These are phyloP conservation scores for Bergia puertoricense DNA, from an alignment of 92 coral and sea anemone genomes.

Conservation along the genomic window DNA sequence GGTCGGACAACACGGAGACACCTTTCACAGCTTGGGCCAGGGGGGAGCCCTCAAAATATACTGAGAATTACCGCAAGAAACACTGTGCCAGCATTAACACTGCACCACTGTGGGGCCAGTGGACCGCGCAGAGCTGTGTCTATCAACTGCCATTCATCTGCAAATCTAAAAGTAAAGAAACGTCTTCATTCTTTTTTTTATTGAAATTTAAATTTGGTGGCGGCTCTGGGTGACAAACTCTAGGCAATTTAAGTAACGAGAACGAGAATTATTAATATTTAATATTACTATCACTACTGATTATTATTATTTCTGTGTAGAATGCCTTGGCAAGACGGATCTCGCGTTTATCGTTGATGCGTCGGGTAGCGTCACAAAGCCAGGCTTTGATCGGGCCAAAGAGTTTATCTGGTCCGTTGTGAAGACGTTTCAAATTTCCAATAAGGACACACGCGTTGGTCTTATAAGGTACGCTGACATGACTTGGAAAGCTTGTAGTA, in stretches of 20 bases:
- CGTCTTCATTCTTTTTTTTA: too few species aligned
- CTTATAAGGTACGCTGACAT: slow-evolving; percentile 60
- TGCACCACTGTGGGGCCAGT: slow-evolving; percentile 77
- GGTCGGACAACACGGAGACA: slow-evolving; percentile 61
- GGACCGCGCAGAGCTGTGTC: slow-evolving; percentile 72
- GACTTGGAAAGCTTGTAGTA: background rate
- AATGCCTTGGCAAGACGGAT: slow-evolving; percentile 71
- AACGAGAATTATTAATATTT: too few species aligned
- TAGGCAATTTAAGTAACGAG: too few species aligned
- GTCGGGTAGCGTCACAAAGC: slow-evolving; percentile 53
- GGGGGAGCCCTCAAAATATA: slow-evolving; percentile 40
- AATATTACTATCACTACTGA: background rate
- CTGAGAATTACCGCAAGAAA: slow-evolving; percentile 39
- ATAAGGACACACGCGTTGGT: slow-evolving; percentile 70
- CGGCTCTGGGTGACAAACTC: too few species aligned
- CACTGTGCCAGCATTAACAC: slow-evolving; percentile 75
- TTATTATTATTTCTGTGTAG: slow-evolving; percentile 23
- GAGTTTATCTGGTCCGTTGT: slow-evolving; percentile 68
- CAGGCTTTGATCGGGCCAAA: slow-evolving; percentile 67
- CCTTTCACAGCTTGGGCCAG: slow-evolving; percentile 52
- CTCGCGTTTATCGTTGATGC: slow-evolving; percentile 78
- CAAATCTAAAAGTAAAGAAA: slow-evolving; percentile 69
- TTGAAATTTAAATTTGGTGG: too few species aligned
- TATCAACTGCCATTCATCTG: slow-evolving; percentile 70
- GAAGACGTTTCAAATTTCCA: slow-evolving; percentile 58